Percentiles rank a stretch among this genome's conserved stretches.
Conservation (phyloP, 1,140 invertebrate species). For the Sminthurinus signatus region DNA sequence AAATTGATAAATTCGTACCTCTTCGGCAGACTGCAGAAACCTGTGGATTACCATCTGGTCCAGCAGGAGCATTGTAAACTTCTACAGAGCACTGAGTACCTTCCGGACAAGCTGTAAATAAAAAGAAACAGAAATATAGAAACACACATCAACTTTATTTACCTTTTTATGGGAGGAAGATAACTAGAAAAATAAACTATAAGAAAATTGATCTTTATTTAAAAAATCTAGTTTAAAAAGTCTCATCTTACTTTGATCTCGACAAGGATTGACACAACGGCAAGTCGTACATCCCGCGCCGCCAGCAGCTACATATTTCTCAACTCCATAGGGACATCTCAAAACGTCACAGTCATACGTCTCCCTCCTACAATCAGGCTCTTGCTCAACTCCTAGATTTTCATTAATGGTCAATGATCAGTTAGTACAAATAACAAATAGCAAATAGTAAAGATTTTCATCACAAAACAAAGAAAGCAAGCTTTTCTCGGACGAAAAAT, state of each 20-base stretch:
- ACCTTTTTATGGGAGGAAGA: too few species aligned
- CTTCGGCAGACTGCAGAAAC: conserved; percentile 58
- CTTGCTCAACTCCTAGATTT: too few species aligned
- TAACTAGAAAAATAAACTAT: too few species aligned
- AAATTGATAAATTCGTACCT: conserved; percentile 47
- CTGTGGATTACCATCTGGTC: conserved; percentile 35
- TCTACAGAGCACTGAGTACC: conserved; percentile 62
- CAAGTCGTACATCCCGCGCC: conserved; percentile 50
- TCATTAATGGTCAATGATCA: background rate
- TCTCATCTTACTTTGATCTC: conserved; percentile 46
- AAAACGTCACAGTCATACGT: conserved; percentile 44
- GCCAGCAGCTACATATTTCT: conserved; percentile 57
- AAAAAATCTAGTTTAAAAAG: too few species aligned
- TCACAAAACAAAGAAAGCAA: too few species aligned
- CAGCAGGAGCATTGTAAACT: conserved; percentile 44
- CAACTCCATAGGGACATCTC: conserved; percentile 66
- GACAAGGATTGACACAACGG: conserved; percentile 68
- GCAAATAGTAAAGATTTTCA: background rate
- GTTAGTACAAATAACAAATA: background rate
- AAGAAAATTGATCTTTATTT: too few species aligned
- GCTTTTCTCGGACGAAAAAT: too few species aligned
- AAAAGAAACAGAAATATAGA: too few species aligned
- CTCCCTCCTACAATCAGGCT: conserved; percentile 4
- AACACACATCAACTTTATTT: too few species aligned
- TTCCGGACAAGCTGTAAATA: conserved; percentile 59